Conservation (phyloP, 2,888 invertebrate species). For the Platycheirus rosarum region DNA sequence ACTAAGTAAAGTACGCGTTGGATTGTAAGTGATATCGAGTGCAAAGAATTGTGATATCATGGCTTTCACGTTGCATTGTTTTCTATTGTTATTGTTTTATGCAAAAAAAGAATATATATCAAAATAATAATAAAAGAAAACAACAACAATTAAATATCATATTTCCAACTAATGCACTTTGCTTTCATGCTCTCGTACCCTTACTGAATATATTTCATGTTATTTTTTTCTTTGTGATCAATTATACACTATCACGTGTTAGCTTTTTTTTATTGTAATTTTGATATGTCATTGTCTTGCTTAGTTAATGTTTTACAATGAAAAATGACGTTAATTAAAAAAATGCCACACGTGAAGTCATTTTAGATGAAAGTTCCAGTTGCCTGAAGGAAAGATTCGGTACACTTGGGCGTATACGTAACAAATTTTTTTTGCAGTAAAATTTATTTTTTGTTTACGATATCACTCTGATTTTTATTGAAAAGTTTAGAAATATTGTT, state of each 20-base stretch:
- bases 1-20: background rate
- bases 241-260: slow-evolving; percentile 42
- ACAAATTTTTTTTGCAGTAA: background rate
- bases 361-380: no score
- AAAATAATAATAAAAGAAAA: background rate
- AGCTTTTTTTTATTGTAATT: slow-evolving; percentile 20
- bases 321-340: slow-evolving; percentile 14
- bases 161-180: slow-evolving; percentile 53
- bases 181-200: slow-evolving; percentile 13
- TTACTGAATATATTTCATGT: slow-evolving; percentile 1
- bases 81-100: slow-evolving; percentile 36
- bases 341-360: background rate
- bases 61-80: slow-evolving; percentile 58
- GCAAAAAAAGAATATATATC: no score
- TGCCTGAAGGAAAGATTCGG: no score
- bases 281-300: slow-evolving; percentile 14
- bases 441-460: slow-evolving; percentile 19
- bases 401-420: slow-evolving; percentile 57
- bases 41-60: slow-evolving; percentile 41
- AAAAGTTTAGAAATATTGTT: no score
- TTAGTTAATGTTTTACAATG: background rate
- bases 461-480: slow-evolving; percentile 14
- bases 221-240: slow-evolving; percentile 34
- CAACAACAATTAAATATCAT: slow-evolving; percentile 49
- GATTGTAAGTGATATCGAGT: slow-evolving; percentile 56